phyloP scores from a whole-genome alignment of 2,113 vertebrate species.

The Syngnathus typhle region DNA sequence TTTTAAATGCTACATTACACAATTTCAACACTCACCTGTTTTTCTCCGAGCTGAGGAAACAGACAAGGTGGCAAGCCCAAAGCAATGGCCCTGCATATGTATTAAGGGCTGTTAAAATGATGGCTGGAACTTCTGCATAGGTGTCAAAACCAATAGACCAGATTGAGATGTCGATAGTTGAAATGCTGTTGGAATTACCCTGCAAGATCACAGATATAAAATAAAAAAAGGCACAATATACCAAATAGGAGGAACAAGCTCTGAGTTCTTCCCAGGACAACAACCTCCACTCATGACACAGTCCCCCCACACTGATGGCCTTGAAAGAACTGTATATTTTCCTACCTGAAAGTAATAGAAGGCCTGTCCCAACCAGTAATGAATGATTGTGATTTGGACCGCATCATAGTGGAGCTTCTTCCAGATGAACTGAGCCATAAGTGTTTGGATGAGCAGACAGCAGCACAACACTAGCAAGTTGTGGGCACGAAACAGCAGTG shows the following conservation, averaged over 20 bases:
- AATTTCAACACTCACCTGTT: conserved; percentile 68
- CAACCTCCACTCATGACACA: neutral
- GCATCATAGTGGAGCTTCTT: conserved; percentile 78
- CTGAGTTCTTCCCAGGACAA: neutral
- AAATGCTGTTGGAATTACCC: conserved; percentile 96
- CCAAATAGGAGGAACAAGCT: too few species aligned
- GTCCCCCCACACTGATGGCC: neutral
- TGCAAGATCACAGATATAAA: conserved; percentile 56
- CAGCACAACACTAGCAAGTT: conserved; percentile 86
- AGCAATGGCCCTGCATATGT: conserved; percentile 87
- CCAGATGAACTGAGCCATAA: conserved; percentile 86
- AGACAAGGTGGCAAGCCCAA: conserved; percentile 86
- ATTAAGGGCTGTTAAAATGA: conserved; percentile 81
- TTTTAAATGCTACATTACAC: neutral
- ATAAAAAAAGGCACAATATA: too few species aligned
- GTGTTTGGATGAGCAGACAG: conserved; percentile 80
- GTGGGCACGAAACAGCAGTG: conserved; percentile 84
- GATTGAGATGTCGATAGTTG: conserved; percentile 87
- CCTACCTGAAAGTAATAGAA: conserved; percentile 98
- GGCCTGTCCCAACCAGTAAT: conserved; percentile 96
- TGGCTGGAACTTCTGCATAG: conserved; percentile 84
- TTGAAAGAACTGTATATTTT: too few species aligned
- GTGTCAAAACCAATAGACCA: conserved; percentile 88
- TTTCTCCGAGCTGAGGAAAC: conserved; percentile 81
- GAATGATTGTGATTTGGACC: conserved; percentile 85